These are phyloP conservation scores for Halcyon malimbica DNA, from an alignment of 2,113 vertebrate genomes.

Conservation along the genomic window DNA sequence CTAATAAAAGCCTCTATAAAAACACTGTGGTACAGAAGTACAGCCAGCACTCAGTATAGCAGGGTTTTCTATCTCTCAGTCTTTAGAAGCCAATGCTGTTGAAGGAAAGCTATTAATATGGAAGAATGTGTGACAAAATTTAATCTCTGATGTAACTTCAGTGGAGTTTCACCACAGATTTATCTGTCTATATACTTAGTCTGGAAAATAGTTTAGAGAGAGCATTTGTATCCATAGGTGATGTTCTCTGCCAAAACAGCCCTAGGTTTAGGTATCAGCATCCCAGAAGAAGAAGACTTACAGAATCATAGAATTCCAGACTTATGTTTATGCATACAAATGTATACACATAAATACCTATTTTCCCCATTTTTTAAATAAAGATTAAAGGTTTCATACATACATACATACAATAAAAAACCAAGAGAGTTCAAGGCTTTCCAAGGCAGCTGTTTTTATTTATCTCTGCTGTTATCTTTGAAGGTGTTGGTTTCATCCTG, in stretches of 20 bases:
- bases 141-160: neutral
- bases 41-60: neutral
- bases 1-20: neutral
- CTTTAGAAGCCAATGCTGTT: neutral
- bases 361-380: neutral
- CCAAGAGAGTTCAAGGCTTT: neutral
- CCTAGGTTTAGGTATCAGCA: neutral
- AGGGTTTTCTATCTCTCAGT: neutral
- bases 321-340: neutral
- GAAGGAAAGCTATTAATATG: neutral
- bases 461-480: neutral
- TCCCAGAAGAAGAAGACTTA: neutral
- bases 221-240: neutral
- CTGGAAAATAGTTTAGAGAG: neutral
- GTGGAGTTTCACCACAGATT: neutral
- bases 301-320: too few relatives aligned
- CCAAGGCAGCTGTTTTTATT: neutral
- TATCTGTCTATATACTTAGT: neutral
- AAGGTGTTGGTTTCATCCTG: neutral
- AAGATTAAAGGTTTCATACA: neutral
- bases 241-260: neutral
- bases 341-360: neutral
- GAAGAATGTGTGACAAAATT: neutral
- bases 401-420: neutral
- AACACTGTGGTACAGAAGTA: neutral